Percentiles rank a stretch among this genome's conserved stretches.
These are phyloP conservation scores for Cynocephalus volans DNA, from an alignment of 2,113 vertebrate species.

Conservation along the genomic window DNA sequence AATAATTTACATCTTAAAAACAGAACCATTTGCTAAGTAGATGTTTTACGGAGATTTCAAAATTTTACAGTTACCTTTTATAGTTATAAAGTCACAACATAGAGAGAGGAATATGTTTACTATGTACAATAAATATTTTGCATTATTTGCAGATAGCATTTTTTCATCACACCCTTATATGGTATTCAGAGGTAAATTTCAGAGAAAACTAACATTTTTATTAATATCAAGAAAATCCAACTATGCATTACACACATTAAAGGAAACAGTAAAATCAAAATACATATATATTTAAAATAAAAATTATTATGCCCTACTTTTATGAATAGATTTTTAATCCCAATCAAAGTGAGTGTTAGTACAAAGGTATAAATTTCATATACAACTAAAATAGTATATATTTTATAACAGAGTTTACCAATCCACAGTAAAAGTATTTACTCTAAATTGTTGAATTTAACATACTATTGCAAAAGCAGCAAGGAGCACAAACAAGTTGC, in stretches of 20 bases:
- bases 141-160: neutral
- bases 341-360: neutral
- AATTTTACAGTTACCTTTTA: neutral
- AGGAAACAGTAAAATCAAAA: neutral
- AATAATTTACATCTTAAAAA: neutral
- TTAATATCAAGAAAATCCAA: neutral
- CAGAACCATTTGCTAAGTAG: neutral
- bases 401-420: neutral
- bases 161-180: neutral
- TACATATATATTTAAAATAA: neutral
- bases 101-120: neutral
- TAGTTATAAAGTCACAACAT: neutral
- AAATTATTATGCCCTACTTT: neutral
- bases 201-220: neutral
- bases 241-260: neutral
- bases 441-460: neutral
- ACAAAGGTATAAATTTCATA: neutral
- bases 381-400: neutral
- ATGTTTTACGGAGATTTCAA: neutral
- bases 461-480: neutral
- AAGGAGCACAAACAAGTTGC: neutral
- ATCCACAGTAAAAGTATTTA: neutral
- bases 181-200: neutral
- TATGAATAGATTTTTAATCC: neutral
- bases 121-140: neutral